Percentiles rank a stretch among this genome's conserved stretches.
Evolutionary conservation across 2,888 invertebrate genomes (phyloP).

Genomic region (Limnephilus lunatus): DNA sequence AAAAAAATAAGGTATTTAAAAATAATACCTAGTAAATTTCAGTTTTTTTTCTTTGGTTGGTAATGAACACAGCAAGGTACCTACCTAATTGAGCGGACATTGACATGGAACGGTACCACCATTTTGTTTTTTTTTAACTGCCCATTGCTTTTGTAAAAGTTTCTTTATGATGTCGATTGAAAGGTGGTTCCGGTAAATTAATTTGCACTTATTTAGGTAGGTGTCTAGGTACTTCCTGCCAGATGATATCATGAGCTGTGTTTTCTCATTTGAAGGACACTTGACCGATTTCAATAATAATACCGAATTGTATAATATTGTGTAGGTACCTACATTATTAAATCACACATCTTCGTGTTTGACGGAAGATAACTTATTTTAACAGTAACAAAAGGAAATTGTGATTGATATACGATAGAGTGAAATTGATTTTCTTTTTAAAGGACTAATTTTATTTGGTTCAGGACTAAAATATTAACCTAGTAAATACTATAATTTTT

Average conservation of each 20-base stretch:
- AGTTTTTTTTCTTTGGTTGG: neutral
- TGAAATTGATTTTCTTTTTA: too few relatives aligned
- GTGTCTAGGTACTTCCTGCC: neutral
- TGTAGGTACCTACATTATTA: too few relatives aligned
- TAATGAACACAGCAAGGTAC: neutral
- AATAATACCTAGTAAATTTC: neutral
- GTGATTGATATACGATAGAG: too few relatives aligned
- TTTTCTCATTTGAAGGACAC: neutral
- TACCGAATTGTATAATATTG: neutral
- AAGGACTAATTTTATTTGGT: too few relatives aligned
- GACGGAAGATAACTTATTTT: too few relatives aligned
- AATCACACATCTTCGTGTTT: too few relatives aligned
- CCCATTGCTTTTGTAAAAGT: neutral
- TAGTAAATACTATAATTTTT: too few relatives aligned
- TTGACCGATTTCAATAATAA: neutral
- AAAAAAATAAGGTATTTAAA: neutral
- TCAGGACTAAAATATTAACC: too few relatives aligned
- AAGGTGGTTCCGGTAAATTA: neutral
- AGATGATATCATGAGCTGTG: neutral
- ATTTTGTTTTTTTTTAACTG: conserved; percentile 15
- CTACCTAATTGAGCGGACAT: neutral
- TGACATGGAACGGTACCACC: neutral
- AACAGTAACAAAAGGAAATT: too few relatives aligned
- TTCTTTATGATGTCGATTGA: neutral
- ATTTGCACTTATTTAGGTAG: neutral